A percentile compares a stretch with the other conserved stretches of the same genome.
phyloP scores from a whole-genome alignment of 2,888 invertebrate species.

The Augiades crinisus region DNA sequence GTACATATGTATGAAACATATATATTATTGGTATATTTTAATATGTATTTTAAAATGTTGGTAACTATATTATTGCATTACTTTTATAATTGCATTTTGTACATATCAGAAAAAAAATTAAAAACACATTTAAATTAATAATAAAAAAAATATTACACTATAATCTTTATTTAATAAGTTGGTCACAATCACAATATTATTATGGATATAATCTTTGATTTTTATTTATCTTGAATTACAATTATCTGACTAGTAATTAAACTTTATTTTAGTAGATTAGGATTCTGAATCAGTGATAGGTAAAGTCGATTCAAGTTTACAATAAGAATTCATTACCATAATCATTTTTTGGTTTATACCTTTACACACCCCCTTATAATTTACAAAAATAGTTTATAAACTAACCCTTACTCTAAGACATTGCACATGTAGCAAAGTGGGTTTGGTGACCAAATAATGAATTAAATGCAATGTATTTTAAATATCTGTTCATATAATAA shows the following conservation, averaged over 20 bases:
- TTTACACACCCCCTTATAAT: neutral
- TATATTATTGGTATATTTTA: too few relatives aligned
- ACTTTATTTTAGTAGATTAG: conserved; percentile 13
- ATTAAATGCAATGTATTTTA: too few relatives aligned
- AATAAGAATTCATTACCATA: neutral
- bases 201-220: conserved; percentile 21
- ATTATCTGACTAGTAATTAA: conserved; percentile 48
- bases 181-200: conserved; percentile 37
- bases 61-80: too few relatives aligned
- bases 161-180: conserved; percentile 42
- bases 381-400: neutral
- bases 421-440: too few relatives aligned
- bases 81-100: too few relatives aligned
- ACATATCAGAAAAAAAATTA: too few relatives aligned
- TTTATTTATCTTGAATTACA: conserved; percentile 15
- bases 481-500: too few relatives aligned
- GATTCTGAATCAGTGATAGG: neutral
- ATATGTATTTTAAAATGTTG: too few relatives aligned
- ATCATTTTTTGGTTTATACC: neutral
- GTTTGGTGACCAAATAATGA: neutral
- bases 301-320: conserved; percentile 1
- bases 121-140: neutral
- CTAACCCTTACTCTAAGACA: too few relatives aligned
- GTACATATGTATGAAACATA: too few relatives aligned
- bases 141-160: neutral